These are phyloP conservation scores for Tetramorium parvispinum DNA, from an alignment of 1,140 invertebrate species.

Conservation along the genomic window DNA sequence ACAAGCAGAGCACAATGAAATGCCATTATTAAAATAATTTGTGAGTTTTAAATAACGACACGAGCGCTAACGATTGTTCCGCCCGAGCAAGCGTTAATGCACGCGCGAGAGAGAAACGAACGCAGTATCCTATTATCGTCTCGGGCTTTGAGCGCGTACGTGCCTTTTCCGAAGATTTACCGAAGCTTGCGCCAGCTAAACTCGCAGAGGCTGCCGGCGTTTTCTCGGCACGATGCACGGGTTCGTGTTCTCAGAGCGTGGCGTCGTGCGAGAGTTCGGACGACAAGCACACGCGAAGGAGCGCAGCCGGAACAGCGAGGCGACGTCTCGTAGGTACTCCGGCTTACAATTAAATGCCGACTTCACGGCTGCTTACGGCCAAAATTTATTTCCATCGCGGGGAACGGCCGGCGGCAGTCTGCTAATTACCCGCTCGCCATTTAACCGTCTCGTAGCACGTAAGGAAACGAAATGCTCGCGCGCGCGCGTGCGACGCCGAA, in stretches of 20 bases:
- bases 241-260: constrained; percentile 36
- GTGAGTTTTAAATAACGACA: constrained; percentile 13
- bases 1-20: background rate
- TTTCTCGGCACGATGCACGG: constrained; percentile 37
- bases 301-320: constrained; percentile 67
- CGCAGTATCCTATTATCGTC: constrained; percentile 52
- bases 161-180: constrained; percentile 58
- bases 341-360: constrained; percentile 82
- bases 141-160: constrained; percentile 50
- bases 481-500: background rate
- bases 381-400: constrained; percentile 79
- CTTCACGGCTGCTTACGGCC: constrained; percentile 78
- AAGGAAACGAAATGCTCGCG: constrained; percentile 51
- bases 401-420: constrained; percentile 60
- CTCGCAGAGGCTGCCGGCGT: constrained; percentile 45
- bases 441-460: constrained; percentile 40
- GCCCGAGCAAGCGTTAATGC: constrained; percentile 22
- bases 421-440: constrained; percentile 79
- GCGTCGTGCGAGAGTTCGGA: constrained; percentile 28
- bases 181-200: constrained; percentile 1
- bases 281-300: constrained; percentile 63
- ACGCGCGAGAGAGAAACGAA: constrained; percentile 23
- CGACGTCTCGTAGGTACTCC: constrained; percentile 73
- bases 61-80: constrained; percentile 26
- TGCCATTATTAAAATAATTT: constrained; percentile 43